A percentile compares a stretch with the other conserved stretches of the same genome.
These are phyloP conservation scores for Solen grandis DNA, from an alignment of 1,140 invertebrate genomes.

Conservation along the genomic window DNA sequence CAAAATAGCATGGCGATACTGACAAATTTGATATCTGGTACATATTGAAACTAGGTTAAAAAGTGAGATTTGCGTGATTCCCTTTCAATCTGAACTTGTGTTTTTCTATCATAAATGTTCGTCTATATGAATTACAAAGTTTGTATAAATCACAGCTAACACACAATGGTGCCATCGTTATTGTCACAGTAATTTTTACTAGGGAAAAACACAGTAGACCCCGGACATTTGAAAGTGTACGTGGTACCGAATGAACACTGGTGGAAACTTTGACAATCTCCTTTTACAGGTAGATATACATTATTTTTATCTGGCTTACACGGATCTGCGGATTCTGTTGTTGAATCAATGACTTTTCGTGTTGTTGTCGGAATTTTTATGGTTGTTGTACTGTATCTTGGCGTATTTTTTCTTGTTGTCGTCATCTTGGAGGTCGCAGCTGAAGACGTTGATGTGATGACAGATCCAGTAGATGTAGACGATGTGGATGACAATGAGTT, in stretches of 20 bases:
- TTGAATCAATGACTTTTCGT: no score
- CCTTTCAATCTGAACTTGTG: no score
- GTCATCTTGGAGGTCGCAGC: not conserved
- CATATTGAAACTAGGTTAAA: no score
- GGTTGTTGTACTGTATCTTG: not conserved
- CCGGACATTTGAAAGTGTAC: slow-evolving; percentile 36
- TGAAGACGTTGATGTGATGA: not conserved
- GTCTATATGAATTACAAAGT: no score
- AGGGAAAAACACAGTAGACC: slow-evolving; percentile 26
- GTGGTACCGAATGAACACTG: slow-evolving; percentile 18
- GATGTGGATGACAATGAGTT: not conserved
- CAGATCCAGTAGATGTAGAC: not conserved
- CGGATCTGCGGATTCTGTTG: not conserved
- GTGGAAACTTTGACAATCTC: slow-evolving; percentile 20
- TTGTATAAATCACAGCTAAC: no score
- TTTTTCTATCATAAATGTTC: no score
- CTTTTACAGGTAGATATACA: slow-evolving; percentile 8
- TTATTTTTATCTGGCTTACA: slow-evolving; percentile 24
- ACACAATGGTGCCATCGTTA: slow-evolving; percentile 26
- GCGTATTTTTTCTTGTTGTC: not conserved
- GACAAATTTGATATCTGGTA: no score
- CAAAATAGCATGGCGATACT: no score
- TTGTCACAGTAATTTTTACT: slow-evolving; percentile 30
- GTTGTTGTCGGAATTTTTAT: no score
- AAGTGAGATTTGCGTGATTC: no score